Evolutionary conservation across 53 echinoderm and acorn worm species (phyloP), one percentile per base, ranked within the genome.

Genomic region (Astropecten irregularis): DNA sequence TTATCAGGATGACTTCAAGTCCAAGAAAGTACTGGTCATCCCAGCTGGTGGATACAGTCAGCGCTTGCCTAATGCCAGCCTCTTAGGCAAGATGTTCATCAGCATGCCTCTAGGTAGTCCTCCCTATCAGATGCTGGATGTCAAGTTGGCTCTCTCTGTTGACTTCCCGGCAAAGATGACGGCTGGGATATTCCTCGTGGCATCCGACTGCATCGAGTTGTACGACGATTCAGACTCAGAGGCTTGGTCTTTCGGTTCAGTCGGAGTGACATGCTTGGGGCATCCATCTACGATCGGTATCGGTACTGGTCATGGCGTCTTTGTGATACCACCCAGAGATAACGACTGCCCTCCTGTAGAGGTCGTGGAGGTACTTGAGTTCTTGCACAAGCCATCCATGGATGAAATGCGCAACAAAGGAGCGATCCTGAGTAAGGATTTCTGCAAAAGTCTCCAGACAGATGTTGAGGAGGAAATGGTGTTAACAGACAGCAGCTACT

Each of bases 31-130:
- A 7, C 83, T 95, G 9, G 77, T 95, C 62, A 86, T 95, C 16
- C 95, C 93, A 49, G 89, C 95, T 38, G 95, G 95, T 19, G 95
- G 95, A 10, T 95, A 84, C 46, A 95, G 95, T 71, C 93, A 95
- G 50, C 79, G 93, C 39, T 87, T 95, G 13, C 95, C 95, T 19
- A 91, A 81, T 63, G 92, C 93, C 26, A 91, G 90, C 49, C 51
- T 95, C 11, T 49, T 95, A 28, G 93, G 93, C 7, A 95, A 95
- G 51, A 83, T 93, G 56, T 95, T 95, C 95, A 89, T 91, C 5
- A 88, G 91, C 16, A 20, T 95, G 18, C 95, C 95, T 10, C 50
- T 88, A 23, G 95, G 95, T 36, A 52, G 84, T 40, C 93, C 95
- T n/a, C 72, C 91, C 51, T 95, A 91, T 40, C 91, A 93, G 69